These are phyloP conservation scores for Naso thynnoides DNA, from an alignment of 2,797 vertebrate genomes.

Conservation along the genomic window DNA sequence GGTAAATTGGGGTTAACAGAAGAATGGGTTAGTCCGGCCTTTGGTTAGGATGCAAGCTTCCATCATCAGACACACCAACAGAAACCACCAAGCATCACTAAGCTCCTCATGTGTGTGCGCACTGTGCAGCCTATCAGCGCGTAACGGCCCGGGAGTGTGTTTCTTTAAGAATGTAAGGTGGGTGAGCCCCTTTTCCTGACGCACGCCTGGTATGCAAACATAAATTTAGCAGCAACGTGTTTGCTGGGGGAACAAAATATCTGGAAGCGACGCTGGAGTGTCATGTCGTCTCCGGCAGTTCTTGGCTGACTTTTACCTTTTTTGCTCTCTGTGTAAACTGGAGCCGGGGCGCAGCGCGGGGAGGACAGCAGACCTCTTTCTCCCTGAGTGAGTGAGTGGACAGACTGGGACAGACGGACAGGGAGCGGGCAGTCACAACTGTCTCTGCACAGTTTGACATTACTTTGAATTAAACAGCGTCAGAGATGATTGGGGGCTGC, in stretches of 20 bases:
- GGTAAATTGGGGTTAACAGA: background rate
- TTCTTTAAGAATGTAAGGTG: constrained; percentile 87
- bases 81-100: constrained; percentile 34
- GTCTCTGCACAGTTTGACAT: constrained; percentile 24
- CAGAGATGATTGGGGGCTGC: constrained; percentile 72
- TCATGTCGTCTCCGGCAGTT: constrained; percentile 71
- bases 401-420: constrained; percentile 25
- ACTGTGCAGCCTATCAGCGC: constrained; percentile 40
- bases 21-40: background rate
- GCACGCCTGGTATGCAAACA: constrained; percentile 84
- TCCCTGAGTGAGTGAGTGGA: constrained; percentile 26
- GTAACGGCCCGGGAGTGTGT: constrained; percentile 67
- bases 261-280: constrained; percentile 73
- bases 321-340: constrained; percentile 30
- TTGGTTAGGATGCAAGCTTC: background rate
- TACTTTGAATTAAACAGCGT: constrained; percentile 27
- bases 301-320: constrained; percentile 55
- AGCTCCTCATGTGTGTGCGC: constrained; percentile 6
- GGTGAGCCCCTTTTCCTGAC: constrained; percentile 83
- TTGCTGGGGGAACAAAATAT: constrained; percentile 79
- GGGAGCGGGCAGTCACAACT: constrained; percentile 21
- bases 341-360: constrained; percentile 51
- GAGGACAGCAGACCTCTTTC: constrained; percentile 44
- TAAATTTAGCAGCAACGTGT: constrained; percentile 88
- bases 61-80: background rate